Conservation (phyloP, 1,140 invertebrate species). For the Chrysoperla carnea region DNA sequence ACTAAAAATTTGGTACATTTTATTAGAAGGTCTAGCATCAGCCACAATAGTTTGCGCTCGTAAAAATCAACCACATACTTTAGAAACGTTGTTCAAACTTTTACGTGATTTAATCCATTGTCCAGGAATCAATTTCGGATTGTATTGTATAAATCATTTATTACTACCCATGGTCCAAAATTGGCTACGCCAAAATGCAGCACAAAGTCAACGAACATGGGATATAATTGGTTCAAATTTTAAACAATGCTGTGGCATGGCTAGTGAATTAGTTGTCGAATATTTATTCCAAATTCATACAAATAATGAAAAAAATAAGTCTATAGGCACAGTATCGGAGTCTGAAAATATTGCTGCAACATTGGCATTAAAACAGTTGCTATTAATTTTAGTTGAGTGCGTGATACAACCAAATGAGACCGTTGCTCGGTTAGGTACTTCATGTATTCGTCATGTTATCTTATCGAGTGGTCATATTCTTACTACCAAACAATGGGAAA, state of each 20-base stretch:
- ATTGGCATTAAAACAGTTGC: constrained; percentile 68
- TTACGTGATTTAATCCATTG: constrained; percentile 54
- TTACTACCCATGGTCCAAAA: constrained; percentile 77
- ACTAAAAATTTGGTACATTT: constrained; percentile 76
- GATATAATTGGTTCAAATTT: constrained; percentile 68
- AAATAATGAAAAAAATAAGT: constrained; percentile 19
- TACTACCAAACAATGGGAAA: constrained; percentile 67
- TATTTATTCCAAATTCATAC: constrained; percentile 45
- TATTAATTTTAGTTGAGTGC: constrained; percentile 79
- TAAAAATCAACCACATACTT: constrained; percentile 67
- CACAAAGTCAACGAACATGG: constrained; percentile 46
- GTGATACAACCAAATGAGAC: constrained; percentile 75
- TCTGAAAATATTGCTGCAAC: constrained; percentile 38
- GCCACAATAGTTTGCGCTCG: constrained; percentile 63
- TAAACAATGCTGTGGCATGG: constrained; percentile 82
- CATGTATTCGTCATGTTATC: constrained; percentile 77
- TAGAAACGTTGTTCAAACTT: constrained; percentile 74
- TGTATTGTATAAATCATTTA: constrained; percentile 80
- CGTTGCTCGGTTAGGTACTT: constrained; percentile 77
- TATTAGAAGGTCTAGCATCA: constrained; percentile 76
- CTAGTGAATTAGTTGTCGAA: constrained; percentile 79
- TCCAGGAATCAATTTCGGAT: constrained; percentile 67
- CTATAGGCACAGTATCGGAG: constrained; percentile 17
- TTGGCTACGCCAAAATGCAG: constrained; percentile 57
- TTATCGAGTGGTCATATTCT: constrained; percentile 65